These are phyloP conservation scores for Argyresthia albistria DNA, from an alignment of 2,888 invertebrate species.

Conservation along the genomic window DNA sequence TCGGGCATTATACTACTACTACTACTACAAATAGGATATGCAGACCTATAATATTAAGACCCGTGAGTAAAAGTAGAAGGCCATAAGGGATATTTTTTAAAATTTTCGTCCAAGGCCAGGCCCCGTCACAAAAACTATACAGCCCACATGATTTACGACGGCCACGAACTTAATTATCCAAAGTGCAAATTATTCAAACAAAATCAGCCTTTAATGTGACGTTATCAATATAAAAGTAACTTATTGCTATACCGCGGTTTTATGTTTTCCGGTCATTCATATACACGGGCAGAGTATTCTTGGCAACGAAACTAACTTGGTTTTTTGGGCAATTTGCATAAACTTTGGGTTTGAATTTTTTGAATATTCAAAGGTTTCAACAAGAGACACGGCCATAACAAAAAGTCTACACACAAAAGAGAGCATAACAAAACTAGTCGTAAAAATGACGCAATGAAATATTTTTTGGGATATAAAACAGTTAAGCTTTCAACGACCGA, in stretches of 20 bases:
- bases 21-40: no score
- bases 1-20: no score
- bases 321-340: background rate
- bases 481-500: conserved; percentile 33
- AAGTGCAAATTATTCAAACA: conserved; percentile 4
- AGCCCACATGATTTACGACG: background rate
- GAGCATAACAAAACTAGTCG: conserved; percentile 18
- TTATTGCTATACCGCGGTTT: conserved; percentile 10
- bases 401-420: background rate
- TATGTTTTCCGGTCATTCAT: conserved; percentile 26
- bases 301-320: background rate
- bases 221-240: conserved; percentile 3
- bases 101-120: no score
- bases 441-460: conserved; percentile 39
- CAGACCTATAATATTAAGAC: no score
- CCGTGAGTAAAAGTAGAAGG: no score
- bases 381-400: background rate
- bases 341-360: background rate
- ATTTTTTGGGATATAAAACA: conserved; percentile 38
- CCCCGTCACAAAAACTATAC: no score
- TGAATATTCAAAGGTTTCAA: background rate
- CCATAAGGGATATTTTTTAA: no score
- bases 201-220: conserved; percentile 5
- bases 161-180: background rate
- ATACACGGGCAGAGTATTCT: background rate